Percentiles rank a stretch among this genome's conserved stretches.
phyloP scores from a whole-genome alignment of 2,797 vertebrate genomes.

The Hephaestus fuliginosus region DNA sequence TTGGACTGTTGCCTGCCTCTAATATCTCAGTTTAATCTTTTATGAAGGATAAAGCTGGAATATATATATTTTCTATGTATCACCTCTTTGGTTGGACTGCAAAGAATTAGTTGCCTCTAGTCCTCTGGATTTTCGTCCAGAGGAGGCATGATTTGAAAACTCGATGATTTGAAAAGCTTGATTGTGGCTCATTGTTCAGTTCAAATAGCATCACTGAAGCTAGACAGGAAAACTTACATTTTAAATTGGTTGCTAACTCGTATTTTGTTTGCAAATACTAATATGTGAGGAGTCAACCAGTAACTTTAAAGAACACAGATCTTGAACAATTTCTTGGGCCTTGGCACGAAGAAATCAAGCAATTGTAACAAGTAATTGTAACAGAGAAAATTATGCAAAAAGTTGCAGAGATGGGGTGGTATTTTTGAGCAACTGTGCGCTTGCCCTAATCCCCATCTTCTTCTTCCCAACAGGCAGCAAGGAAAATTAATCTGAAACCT shows the following conservation, averaged over 20 bases:
- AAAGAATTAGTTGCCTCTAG: neutral
- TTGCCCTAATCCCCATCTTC: slow-evolving; percentile 71
- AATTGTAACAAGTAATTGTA: neutral
- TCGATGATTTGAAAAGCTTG: neutral
- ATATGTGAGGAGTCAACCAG: neutral
- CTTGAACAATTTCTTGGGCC: neutral
- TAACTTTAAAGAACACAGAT: neutral
- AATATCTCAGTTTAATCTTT: neutral
- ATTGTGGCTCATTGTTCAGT: neutral
- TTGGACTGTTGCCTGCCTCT: neutral
- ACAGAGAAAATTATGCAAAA: slow-evolving; percentile 49
- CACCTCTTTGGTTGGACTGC: neutral
- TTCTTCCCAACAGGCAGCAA: slow-evolving; percentile 74
- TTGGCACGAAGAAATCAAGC: neutral
- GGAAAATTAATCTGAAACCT: slow-evolving; percentile 81
- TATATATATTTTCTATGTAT: neutral
- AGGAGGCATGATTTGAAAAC: neutral
- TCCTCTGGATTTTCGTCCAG: neutral
- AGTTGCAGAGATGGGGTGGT: slow-evolving; percentile 41
- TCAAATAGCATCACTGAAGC: neutral
- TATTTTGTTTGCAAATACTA: neutral
- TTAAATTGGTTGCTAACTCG: neutral
- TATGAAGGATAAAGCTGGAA: neutral
- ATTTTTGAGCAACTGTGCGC: slow-evolving; percentile 61
- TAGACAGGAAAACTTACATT: neutral